A percentile compares a stretch with the other conserved stretches of the same genome.
Conservation (phyloP, 2,888 invertebrate genomes). For the Phengaris alcon region DNA sequence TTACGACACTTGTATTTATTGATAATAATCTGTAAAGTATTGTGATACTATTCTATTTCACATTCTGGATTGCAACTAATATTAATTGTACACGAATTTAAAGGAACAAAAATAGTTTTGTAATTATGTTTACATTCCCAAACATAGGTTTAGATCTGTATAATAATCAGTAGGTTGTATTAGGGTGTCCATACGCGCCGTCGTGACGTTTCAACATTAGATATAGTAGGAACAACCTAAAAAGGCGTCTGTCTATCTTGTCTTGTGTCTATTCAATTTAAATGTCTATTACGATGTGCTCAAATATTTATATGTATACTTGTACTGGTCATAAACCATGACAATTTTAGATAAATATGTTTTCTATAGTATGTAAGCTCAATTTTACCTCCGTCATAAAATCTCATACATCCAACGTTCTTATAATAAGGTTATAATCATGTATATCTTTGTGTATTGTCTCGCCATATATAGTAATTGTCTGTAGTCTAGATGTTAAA, state of each 20-base stretch:
- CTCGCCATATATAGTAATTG: conserved; percentile 25
- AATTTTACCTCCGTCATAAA: conserved; percentile 15
- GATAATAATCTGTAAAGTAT: neutral
- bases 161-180: conserved; percentile 1
- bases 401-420: conserved; percentile 8
- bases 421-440: neutral
- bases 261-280: conserved; percentile 5
- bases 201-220: conserved; percentile 4
- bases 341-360: conserved; percentile 41
- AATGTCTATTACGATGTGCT: conserved; percentile 43
- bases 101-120: conserved; percentile 26
- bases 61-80: conserved; percentile 28
- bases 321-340: conserved; percentile 46
- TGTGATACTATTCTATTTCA: neutral
- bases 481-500: conserved; percentile 21
- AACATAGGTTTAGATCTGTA: conserved; percentile 7
- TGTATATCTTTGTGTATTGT: conserved; percentile 11
- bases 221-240: neutral
- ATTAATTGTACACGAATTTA: conserved; percentile 23
- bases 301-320: conserved; percentile 47
- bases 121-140: conserved; percentile 19
- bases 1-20: too few species aligned
- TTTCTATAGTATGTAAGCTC: conserved; percentile 43
- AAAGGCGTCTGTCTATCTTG: neutral
- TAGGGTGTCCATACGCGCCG: neutral